Conservation (phyloP, 1,140 invertebrate genomes). For the Pachypsylla venusta region DNA sequence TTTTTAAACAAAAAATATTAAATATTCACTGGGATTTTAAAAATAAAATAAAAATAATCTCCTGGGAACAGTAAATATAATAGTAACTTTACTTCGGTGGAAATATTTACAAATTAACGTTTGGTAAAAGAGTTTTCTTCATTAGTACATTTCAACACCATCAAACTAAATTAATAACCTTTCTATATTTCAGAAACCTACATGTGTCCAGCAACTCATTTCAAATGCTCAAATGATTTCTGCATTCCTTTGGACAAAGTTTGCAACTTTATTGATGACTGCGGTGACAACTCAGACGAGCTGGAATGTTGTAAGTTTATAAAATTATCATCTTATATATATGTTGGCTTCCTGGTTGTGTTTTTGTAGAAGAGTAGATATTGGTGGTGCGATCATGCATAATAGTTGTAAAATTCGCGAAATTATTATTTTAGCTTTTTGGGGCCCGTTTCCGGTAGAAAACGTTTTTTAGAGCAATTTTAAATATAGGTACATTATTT, state of each 20-base stretch:
- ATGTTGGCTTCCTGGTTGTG: background rate
- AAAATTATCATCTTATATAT: background rate
- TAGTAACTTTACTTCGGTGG: too few species aligned
- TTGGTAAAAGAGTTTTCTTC: too few species aligned
- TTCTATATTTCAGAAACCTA: constrained; percentile 27
- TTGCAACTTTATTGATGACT: constrained; percentile 31
- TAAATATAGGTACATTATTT: too few species aligned
- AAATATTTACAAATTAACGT: too few species aligned
- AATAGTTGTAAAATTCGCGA: background rate
- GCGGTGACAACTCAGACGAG: constrained; percentile 33
- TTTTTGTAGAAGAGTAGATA: background rate
- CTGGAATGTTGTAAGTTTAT: constrained; percentile 28
- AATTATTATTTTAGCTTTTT: background rate
- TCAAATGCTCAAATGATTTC: constrained; percentile 32
- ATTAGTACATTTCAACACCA: too few species aligned
- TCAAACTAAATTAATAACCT: too few species aligned
- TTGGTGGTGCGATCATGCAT: background rate
- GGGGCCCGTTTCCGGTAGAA: too few species aligned
- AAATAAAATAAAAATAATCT: too few species aligned
- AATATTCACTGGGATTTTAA: too few species aligned
- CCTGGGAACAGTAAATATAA: too few species aligned
- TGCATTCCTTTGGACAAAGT: constrained; percentile 29
- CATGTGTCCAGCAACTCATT: constrained; percentile 29
- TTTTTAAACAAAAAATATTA: too few species aligned
- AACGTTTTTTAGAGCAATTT: too few species aligned